Evolutionary conservation across 2,113 vertebrate species (phyloP), one percentile per base, ranked within the genome.

Genomic region (Phainopepla nitens): DNA sequence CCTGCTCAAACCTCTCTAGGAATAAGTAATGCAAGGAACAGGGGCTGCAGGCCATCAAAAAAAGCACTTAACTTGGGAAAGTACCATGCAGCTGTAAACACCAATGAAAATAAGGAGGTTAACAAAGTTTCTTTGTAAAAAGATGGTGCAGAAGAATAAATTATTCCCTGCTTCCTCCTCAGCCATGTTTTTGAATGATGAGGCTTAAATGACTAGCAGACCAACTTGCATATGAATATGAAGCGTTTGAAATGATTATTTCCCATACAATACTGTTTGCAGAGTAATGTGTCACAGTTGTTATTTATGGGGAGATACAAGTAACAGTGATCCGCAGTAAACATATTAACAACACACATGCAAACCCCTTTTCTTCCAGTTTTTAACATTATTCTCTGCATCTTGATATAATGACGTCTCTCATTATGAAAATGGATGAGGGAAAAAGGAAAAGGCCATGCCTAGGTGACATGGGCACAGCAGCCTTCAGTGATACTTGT

Each of bases 181-280:
- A 81, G 72, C 13, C 41, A 19, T 19, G 4, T 35, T 89, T 88
- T 60, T 61, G 65, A 90, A 87, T 35, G 19, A 62, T 78, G 69
- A 90, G 44, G 41, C 15, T 89, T 60, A 93, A 86, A 81, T 60
- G 47, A 87, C 72, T 92, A 86, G 49, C 41, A 94, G 69, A 71
- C 49, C 41, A 77, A 83, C 27, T 75, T 71, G 95, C 96, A 76
- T 91, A 97, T 95, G 96, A 88, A 92, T 95, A 95, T 95, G 89
- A 93, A 96, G 75, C 28, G 83, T 88, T 53, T 61, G 96, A 94
- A 92, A 85, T 83, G 19, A 86, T 76, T 82, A 76, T 57, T 93
- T 82, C 60, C 84, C 71, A 69, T 33, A 53, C 73, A 94, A 87
- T 72, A 88, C 53, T 91, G 61, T 82, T 88, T 45, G 79, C 62